These are phyloP conservation scores for Nemoura dubitans DNA, from an alignment of 2,888 invertebrate species.

Conservation along the genomic window DNA sequence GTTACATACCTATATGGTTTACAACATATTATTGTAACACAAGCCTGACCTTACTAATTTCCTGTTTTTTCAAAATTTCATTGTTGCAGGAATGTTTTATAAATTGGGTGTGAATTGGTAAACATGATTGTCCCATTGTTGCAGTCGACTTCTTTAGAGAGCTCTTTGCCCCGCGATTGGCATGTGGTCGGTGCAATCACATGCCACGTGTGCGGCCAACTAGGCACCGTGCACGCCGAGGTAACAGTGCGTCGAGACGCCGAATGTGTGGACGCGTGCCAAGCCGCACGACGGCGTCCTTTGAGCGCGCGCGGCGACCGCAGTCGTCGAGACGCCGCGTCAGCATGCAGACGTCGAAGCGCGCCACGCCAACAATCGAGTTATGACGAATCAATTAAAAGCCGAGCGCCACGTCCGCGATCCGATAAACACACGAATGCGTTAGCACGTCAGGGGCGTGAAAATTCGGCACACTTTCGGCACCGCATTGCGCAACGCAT, in stretches of 20 bases:
- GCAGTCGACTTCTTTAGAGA: too few relatives aligned
- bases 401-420: background rate
- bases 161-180: too few relatives aligned
- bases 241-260: background rate
- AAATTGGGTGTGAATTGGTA: too few relatives aligned
- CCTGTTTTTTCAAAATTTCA: too few relatives aligned
- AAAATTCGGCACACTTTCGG: background rate
- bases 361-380: conserved; percentile 14
- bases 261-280: background rate
- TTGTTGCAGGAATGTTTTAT: too few relatives aligned
- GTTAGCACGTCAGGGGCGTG: background rate
- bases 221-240: background rate
- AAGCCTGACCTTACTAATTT: too few relatives aligned
- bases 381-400: conserved; percentile 29
- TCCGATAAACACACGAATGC: background rate
- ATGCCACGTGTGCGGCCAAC: too few relatives aligned
- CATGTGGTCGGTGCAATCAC: too few relatives aligned
- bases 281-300: background rate
- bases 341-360: background rate
- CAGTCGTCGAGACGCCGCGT: background rate
- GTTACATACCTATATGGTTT: too few relatives aligned
- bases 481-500: too few relatives aligned
- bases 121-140: too few relatives aligned
- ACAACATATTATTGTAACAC: too few relatives aligned
- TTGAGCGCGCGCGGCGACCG: background rate